Evolutionary conservation across 2,113 vertebrate species (phyloP), one percentile per base, ranked within the genome.

Genomic region (Dicrurus megarhynchus): DNA sequence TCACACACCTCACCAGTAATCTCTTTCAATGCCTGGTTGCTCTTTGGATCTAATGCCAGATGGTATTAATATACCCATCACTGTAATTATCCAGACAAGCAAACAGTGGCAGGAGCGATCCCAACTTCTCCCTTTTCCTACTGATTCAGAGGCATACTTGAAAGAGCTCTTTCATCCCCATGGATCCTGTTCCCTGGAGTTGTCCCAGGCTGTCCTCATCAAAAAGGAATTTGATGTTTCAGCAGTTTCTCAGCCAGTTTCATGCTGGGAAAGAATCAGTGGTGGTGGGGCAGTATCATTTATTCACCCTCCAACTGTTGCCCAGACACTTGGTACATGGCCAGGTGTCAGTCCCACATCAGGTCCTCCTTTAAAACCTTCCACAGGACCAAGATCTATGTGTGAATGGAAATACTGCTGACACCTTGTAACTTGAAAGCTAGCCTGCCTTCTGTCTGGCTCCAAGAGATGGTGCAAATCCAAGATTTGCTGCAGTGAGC

Each of bases 221-320:
- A 83, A 81, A 92, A 89, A 78, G 33, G 69, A 97, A 90, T 87
- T 59, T 50, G 87, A 85, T 88, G 89, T 90, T 79, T 97, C 93
- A 96, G 95, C 95, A 84, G 49, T 88, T 97, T 83, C 75, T 78
- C 79, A 84, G 94, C 94, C 94, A 92, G 49, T 84, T 91, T 95
- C 85, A 41, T 87, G 89, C 82, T 56, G 90, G 84, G 56, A 69
- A 94, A 93, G 86, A 90, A 85, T 83, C 67, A 24, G 47, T 47
- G 52, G 82, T 84, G 93, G 87, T 60, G 90, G 92, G 76, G 60
- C 70, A 60, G 35, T 74, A 55, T 89, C 79, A 68, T 93, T 94
- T 83, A 85, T 87, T 93, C 75, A 26, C 35, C 32, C 60, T 70
- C 63, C 90, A 64, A 91, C 46, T 74, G 46, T 32, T 77, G 83